These are phyloP conservation scores for Cataglyphis altisquamis DNA, from an alignment of 2,888 invertebrate species.

Conservation along the genomic window DNA sequence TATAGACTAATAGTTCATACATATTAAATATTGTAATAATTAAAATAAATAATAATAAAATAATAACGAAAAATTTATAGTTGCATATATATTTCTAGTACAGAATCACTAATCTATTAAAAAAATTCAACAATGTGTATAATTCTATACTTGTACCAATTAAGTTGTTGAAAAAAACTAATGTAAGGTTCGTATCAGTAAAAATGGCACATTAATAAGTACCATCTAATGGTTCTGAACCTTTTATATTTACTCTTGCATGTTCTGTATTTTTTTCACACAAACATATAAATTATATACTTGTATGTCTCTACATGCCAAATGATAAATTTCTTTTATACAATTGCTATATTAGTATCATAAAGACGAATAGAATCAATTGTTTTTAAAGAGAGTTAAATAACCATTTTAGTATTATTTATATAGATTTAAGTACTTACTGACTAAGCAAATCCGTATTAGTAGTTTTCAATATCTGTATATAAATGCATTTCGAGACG, in stretches of 20 bases:
- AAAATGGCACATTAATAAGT: slow-evolving; percentile 76
- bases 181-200: slow-evolving; percentile 83
- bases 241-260: slow-evolving; percentile 80
- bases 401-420: slow-evolving; percentile 24
- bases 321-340: slow-evolving; percentile 31
- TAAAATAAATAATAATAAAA: not conserved
- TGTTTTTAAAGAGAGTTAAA: slow-evolving; percentile 7
- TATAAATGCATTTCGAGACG: slow-evolving; percentile 97
- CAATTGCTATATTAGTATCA: not conserved
- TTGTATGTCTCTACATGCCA: slow-evolving; percentile 77
- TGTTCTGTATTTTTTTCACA: slow-evolving; percentile 72
- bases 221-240: slow-evolving; percentile 84
- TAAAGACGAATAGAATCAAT: slow-evolving; percentile 1
- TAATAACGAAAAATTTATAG: not conserved
- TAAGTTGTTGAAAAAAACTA: slow-evolving; percentile 8
- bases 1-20: not conserved
- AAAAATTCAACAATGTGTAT: not conserved
- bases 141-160: not conserved
- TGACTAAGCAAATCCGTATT: slow-evolving; percentile 93
- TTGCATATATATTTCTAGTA: not conserved
- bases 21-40: slow-evolving; percentile 27
- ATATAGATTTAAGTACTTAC: slow-evolving; percentile 86
- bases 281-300: slow-evolving; percentile 70
- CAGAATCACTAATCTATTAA: not conserved
- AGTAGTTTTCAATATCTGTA: slow-evolving; percentile 96